A percentile compares a stretch with the other conserved stretches of the same genome.
Evolutionary conservation across 2,113 vertebrate genomes (phyloP).

Genomic region (Pachypanchax playfairii): DNA sequence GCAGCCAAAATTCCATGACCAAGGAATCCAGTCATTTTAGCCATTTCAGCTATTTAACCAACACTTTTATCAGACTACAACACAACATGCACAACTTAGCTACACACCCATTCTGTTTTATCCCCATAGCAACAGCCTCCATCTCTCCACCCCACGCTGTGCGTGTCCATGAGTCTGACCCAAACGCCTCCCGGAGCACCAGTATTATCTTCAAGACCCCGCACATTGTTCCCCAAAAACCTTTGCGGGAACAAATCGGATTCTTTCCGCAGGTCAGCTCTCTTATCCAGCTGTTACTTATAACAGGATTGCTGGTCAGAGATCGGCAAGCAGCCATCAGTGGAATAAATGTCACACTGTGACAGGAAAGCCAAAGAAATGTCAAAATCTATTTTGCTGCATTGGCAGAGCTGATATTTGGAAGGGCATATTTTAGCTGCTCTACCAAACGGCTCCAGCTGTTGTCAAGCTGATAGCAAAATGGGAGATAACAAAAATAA

Average conservation of each 20-base stretch:
- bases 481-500: neutral
- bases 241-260: constrained; percentile 39
- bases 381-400: constrained; percentile 55
- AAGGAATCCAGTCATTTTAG: neutral
- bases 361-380: constrained; percentile 58
- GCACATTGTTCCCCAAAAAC: constrained; percentile 49
- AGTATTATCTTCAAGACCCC: constrained; percentile 44
- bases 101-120: constrained; percentile 24
- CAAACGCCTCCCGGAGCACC: constrained; percentile 24
- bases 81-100: constrained; percentile 39
- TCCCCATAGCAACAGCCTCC: constrained; percentile 72
- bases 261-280: constrained; percentile 17
- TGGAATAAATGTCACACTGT: constrained; percentile 65
- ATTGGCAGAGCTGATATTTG: constrained; percentile 40
- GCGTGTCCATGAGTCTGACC: constrained; percentile 55
- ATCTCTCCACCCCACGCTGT: constrained; percentile 42
- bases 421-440: constrained; percentile 25
- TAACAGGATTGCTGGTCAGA: constrained; percentile 55
- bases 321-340: constrained; percentile 34
- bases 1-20: neutral
- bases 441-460: constrained; percentile 6
- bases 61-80: constrained; percentile 1
- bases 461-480: constrained; percentile 5
- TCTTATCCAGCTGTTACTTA: constrained; percentile 61
- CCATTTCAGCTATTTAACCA: constrained; percentile 22